These are phyloP conservation scores for Ginglymostoma cirratum DNA, from an alignment of 2,113 vertebrate genomes.

Conservation along the genomic window DNA sequence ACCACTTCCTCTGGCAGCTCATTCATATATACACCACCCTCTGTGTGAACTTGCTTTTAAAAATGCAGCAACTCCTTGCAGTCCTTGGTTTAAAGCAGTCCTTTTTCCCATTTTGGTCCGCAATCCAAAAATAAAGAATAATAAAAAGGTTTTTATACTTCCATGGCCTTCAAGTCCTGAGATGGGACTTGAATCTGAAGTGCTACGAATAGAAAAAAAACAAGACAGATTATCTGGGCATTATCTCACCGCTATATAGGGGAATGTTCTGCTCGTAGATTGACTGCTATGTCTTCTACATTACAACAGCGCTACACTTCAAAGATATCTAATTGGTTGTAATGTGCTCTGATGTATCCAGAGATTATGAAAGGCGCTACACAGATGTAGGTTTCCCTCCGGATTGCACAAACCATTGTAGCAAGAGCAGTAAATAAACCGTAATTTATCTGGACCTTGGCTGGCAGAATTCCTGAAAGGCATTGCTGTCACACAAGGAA, in stretches of 20 bases:
- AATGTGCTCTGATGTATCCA: not conserved
- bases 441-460: not conserved
- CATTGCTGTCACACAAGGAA: not conserved
- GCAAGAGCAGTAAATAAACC: not conserved
- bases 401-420: not conserved
- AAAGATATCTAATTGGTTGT: not conserved
- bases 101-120: no score
- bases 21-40: no score
- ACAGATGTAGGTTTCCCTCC: not conserved
- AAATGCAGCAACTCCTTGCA: no score
- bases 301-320: not conserved
- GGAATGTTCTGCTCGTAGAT: not conserved
- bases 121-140: no score
- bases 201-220: not conserved
- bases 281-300: not conserved
- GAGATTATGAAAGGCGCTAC: not conserved
- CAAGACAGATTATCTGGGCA: not conserved
- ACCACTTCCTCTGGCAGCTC: no score
- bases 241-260: not conserved
- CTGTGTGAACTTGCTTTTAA: no score
- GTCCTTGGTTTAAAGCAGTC: no score
- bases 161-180: no score
- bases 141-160: no score
- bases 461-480: not conserved
- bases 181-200: no score